Percentiles rank a stretch among this genome's conserved stretches.
Evolutionary conservation across 1,140 invertebrate species (phyloP).

Genomic region (Nephotettix cincticeps): DNA sequence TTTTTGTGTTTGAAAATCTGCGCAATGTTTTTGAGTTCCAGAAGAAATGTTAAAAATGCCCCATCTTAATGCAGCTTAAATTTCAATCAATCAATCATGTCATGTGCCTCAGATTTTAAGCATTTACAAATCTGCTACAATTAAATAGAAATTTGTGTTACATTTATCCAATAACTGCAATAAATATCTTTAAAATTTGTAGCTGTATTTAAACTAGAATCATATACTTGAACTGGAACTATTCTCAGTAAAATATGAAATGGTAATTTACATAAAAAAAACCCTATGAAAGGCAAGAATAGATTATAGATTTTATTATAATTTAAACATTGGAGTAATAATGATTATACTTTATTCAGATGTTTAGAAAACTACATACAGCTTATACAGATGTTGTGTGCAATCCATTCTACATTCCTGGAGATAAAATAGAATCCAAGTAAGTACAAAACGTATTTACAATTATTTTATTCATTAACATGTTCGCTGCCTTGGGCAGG

Average conservation of each 20-base stretch:
- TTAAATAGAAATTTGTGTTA: too few relatives aligned
- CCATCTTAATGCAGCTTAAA: too few relatives aligned
- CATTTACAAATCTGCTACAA: too few relatives aligned
- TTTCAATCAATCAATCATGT: too few relatives aligned
- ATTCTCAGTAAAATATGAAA: background rate
- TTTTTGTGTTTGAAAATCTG: too few relatives aligned
- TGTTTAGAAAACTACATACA: constrained; percentile 86
- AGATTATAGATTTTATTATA: background rate
- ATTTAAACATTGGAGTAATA: background rate
- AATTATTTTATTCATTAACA: background rate
- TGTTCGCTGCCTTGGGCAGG: background rate
- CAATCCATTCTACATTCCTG: constrained; percentile 93
- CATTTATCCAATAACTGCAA: too few relatives aligned
- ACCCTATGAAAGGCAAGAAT: background rate
- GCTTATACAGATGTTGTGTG: constrained; percentile 91
- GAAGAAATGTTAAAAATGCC: too few relatives aligned
- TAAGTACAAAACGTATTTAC: constrained; percentile 51
- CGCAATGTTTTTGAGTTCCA: too few relatives aligned
- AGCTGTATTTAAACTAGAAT: too few relatives aligned
- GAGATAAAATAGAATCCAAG: constrained; percentile 78
- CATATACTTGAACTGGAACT: too few relatives aligned
- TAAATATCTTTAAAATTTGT: too few relatives aligned
- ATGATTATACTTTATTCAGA: constrained; percentile 53
- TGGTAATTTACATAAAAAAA: background rate
- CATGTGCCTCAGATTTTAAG: too few relatives aligned